A percentile compares a stretch with the other conserved stretches of the same genome.
These are phyloP conservation scores for Polypterus bichir DNA, from an alignment of 2,113 vertebrate species.

Conservation along the genomic window DNA sequence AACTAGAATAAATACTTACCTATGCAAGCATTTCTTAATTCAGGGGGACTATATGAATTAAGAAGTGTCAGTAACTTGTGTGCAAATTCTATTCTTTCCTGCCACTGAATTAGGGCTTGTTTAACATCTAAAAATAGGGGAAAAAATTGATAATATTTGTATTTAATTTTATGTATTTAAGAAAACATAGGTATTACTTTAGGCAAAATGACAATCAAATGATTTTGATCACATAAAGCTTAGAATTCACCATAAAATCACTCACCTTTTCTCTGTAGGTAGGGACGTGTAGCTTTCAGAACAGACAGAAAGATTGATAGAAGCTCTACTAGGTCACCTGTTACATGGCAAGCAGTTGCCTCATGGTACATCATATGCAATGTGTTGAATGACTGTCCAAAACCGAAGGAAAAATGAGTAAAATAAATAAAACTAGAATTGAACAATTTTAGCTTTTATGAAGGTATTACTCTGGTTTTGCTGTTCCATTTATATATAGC, in stretches of 20 bases:
- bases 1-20: conserved; percentile 49
- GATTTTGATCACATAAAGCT: too few species aligned
- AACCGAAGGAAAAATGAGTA: conserved; percentile 1
- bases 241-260: not conserved
- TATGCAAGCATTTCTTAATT: conserved; percentile 86
- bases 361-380: conserved; percentile 99
- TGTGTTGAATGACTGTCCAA: conserved; percentile 85
- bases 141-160: not conserved
- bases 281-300: conserved; percentile 85
- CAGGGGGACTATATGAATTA: conserved; percentile 96
- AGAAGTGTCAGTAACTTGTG: conserved; percentile 97
- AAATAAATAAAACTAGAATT: not conserved
- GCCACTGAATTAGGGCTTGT: conserved; percentile 98
- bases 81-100: conserved; percentile 96
- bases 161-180: not conserved
- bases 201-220: not conserved
- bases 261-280: conserved; percentile 94
- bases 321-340: conserved; percentile 93
- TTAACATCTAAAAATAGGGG: conserved; percentile 75
- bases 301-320: conserved; percentile 95
- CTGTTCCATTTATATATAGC: too few species aligned
- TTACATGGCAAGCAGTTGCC: conserved; percentile 95
- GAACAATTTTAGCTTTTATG: not conserved
- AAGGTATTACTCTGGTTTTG: not conserved
- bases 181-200: not conserved